Evolutionary conservation across 2,888 invertebrate genomes (phyloP), one percentile per base, ranked within the genome.

Genomic region (Hydroisotoma schaefferi): DNA sequence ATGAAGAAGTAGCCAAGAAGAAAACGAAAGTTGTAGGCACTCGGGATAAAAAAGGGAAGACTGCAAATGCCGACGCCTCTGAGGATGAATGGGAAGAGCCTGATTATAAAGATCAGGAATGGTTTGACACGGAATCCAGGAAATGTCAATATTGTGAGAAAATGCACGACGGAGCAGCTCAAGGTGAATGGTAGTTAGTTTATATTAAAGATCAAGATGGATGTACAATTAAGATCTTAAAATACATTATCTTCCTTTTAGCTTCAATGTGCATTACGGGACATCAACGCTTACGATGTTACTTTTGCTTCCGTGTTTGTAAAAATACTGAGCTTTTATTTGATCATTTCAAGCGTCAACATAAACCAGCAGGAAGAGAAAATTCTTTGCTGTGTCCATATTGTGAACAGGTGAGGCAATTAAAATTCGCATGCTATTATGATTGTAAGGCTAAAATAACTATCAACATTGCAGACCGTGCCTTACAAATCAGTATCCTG

Each of bases 401-500:
- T 38, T 71, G 71, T 48, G 61, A 68, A 1, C 59, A 59, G 28
- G 44, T 52, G 22, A 52, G 37, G 15, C 10, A 22, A 10, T 10
- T 33, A 33, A n/a, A 43, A 43, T 43, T 8, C n/a, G n/a, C 43
- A 43, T 22, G 20, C 12, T 33, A n/a, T n/a, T n/a, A n/a, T n/a
- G n/a, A n/a, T n/a, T n/a, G n/a, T n/a, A n/a, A n/a, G n/a, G n/a
- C n/a, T n/a, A n/a, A n/a, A n/a, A n/a, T n/a, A n/a, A n/a, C n/a
- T n/a, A n/a, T n/a, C n/a, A n/a, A n/a, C n/a, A n/a, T n/a, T n/a
- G n/a, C 26, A 47, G 47, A 22, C 61, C 8, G 37, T 71, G 15
- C 66, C 71, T 6, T 65, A 55, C 60, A 69, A 69, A 33, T 61
- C 65, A 4, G 71, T 71, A 5, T 67, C 68, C n/a, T 66, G 62